phyloP scores from a whole-genome alignment of 2,113 vertebrate species.

The Albula glossodonta region DNA sequence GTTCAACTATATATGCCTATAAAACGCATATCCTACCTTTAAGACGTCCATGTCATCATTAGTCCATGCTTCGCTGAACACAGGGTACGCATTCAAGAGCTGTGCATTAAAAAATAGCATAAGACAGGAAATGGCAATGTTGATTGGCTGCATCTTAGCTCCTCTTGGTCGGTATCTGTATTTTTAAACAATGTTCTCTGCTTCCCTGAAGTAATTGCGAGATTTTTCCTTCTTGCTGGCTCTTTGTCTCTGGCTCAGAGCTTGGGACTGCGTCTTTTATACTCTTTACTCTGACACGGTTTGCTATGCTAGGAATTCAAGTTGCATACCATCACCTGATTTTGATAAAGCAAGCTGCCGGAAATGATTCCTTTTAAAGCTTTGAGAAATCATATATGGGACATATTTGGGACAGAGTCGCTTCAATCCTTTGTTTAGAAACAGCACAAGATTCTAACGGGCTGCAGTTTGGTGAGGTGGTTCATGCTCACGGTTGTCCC shows the following conservation, averaged over 20 bases:
- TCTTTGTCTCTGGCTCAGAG: constrained; percentile 45
- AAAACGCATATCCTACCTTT: constrained; percentile 80
- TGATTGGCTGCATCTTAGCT: constrained; percentile 46
- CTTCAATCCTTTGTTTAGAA: constrained; percentile 41
- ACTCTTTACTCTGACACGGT: constrained; percentile 45
- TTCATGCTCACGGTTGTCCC: not conserved
- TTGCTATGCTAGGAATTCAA: constrained; percentile 65
- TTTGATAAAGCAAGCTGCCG: constrained; percentile 67
- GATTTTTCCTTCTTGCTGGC: constrained; percentile 18
- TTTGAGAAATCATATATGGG: constrained; percentile 50
- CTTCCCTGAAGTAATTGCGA: constrained; percentile 27
- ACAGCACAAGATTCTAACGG: constrained; percentile 23
- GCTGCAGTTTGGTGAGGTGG: not conserved
- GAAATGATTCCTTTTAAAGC: constrained; percentile 74
- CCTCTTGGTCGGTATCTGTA: not conserved
- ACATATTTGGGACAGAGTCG: constrained; percentile 54
- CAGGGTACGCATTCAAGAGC: constrained; percentile 57
- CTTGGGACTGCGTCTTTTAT: constrained; percentile 61
- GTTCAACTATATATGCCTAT: not conserved
- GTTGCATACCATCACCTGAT: constrained; percentile 72
- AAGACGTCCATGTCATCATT: constrained; percentile 67
- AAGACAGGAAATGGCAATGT: constrained; percentile 45
- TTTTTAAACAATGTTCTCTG: not conserved
- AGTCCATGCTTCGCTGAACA: constrained; percentile 56
- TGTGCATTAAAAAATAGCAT: constrained; percentile 64